Evolutionary conservation across 1,140 invertebrate species (phyloP), one percentile per base, ranked within the genome.

Genomic region (Sinella curviseta): DNA sequence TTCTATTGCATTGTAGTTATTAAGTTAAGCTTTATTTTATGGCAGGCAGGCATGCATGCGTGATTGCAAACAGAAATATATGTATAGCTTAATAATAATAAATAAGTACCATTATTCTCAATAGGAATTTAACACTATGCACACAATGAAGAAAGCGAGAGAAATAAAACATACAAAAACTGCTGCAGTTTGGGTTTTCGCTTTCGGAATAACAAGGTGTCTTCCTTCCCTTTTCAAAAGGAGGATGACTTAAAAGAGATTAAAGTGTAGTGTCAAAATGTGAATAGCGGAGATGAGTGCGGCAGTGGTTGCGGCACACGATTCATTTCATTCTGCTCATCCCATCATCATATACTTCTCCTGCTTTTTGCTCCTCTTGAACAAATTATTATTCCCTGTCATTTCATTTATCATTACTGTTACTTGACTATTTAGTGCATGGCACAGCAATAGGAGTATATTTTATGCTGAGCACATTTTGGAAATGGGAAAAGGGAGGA

Each of bases 301-400:
- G 57, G 24, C 57, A 31, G 8, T 4, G 8, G 65, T 12, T 70
- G 26, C 65, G 65, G 65, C 65, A 70, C 65, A 70, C 65, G 65
- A 70, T 70, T 70, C 65, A 70, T 31, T 70, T 70, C 12, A 70
- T 70, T 33, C 31, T 31, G 8, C 31, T 31, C 31, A 31, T 70
- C 12, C 31, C 12, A 4, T 33, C 26, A 2, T 70, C 14, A 4
- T 65, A n/a, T 26, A 17, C n/a, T 70, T 70, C 65, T 30, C 31
- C 65, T 60, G 17, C 24, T 17, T 17, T 60, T 60, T 60, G 26
- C 24, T 70, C 31, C 65, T 14, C 30, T 33, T 24, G 26, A 70
- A 70, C 12, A 4, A 70, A 70, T 70, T 70, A 70, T 70, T 70
- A 70, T 33, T 70, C 24, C 4, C 65, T 60, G 55, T 70, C 65